These are phyloP conservation scores for Ceriagrion tenellum DNA, from an alignment of 2,888 invertebrate species.

Conservation along the genomic window DNA sequence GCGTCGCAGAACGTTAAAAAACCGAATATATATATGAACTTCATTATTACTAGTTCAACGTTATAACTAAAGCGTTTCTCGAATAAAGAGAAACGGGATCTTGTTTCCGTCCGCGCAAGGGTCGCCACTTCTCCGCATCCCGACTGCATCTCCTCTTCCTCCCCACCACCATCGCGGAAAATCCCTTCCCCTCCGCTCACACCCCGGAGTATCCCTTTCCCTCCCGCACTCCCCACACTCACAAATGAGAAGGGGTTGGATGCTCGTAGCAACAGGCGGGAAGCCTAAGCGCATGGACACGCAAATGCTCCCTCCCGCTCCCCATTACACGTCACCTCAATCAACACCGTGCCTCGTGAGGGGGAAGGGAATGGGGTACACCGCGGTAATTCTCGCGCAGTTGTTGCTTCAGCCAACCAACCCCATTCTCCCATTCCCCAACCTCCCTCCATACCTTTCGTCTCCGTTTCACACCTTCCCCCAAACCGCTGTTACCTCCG, in stretches of 20 bases:
- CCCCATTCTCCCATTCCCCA: not conserved
- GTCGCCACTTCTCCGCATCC: too few species aligned
- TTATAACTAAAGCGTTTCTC: too few species aligned
- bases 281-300: slow-evolving; percentile 10
- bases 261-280: not conserved
- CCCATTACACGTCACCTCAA: not conserved
- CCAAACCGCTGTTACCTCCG: too few species aligned
- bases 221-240: too few species aligned
- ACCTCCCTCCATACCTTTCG: not conserved
- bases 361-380: not conserved
- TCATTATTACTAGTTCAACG: too few species aligned
- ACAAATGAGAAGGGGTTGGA: not conserved
- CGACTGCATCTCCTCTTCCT: not conserved
- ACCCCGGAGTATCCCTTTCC: too few species aligned
- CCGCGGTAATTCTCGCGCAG: not conserved
- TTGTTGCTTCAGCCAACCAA: not conserved
- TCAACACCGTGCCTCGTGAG: not conserved
- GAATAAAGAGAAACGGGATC: too few species aligned
- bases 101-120: too few species aligned
- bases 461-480: not conserved
- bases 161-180: not conserved
- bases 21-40: too few species aligned
- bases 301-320: not conserved
- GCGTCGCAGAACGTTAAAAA: too few species aligned
- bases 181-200: too few species aligned